phyloP scores from a whole-genome alignment of 2,113 vertebrate genomes.

The Chloroceryle aenea region DNA sequence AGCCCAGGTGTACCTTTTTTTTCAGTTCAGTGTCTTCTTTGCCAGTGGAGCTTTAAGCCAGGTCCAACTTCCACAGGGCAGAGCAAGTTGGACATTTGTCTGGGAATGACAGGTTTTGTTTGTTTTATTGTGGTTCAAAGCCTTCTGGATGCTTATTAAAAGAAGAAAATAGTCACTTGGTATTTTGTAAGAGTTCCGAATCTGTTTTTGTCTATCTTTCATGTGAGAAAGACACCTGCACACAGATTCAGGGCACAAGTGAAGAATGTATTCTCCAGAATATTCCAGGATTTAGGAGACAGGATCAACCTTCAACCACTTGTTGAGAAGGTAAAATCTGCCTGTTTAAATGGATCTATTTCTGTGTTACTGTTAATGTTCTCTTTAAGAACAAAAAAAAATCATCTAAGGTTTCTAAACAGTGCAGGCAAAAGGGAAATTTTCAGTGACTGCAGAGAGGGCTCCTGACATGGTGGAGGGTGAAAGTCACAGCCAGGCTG shows the following conservation, averaged over 20 bases:
- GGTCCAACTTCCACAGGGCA: conserved; percentile 33
- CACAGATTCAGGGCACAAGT: not conserved
- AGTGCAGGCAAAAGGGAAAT: not conserved
- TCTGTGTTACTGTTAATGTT: not conserved
- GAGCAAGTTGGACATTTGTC: conserved; percentile 28
- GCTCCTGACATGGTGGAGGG: not conserved
- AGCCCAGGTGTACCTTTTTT: conserved; percentile 61
- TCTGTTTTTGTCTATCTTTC: not conserved
- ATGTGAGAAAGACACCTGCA: conserved; percentile 3
- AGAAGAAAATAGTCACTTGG: conserved; percentile 1
- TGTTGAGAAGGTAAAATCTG: not conserved
- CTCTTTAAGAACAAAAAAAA: not conserved
- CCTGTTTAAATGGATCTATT: not conserved
- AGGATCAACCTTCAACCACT: not conserved
- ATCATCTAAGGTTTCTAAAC: not conserved
- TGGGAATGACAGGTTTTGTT: conserved; percentile 40
- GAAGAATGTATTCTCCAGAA: not conserved
- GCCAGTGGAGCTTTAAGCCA: not conserved
- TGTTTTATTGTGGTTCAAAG: conserved; percentile 24
- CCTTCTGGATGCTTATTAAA: conserved; percentile 9
- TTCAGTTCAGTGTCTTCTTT: conserved; percentile 7
- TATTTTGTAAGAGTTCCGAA: not conserved
- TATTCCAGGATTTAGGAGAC: not conserved
- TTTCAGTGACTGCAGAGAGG: not conserved
- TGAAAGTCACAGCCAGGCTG: not conserved